Percentiles rank a stretch among this genome's conserved stretches.
Conservation (phyloP, 2,113 vertebrate genomes). For the Empidonax traillii region DNA sequence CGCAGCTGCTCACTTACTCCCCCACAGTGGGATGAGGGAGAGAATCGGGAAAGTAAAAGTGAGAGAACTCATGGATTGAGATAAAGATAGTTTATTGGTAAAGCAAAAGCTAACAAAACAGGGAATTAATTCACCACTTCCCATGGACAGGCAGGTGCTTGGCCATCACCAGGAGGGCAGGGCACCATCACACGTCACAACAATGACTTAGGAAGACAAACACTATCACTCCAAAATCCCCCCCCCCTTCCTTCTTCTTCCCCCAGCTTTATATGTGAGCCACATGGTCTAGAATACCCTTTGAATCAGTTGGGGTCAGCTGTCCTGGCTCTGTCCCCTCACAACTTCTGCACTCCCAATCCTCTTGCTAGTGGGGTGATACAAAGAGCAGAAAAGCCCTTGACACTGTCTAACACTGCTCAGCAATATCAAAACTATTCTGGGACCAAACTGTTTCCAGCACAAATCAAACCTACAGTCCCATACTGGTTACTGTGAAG, state of each 20-base stretch:
- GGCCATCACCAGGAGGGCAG: not conserved
- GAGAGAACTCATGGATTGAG: not conserved
- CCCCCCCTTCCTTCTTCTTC: not conserved
- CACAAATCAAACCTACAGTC: not conserved
- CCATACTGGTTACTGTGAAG: not conserved
- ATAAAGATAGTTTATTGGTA: not conserved
- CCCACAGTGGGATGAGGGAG: not conserved
- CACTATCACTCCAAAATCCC: not conserved
- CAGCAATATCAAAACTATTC: not conserved
- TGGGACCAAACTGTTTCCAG: not conserved
- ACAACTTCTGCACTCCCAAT: not conserved
- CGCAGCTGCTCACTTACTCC: rapidly evolving
- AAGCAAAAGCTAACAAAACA: not conserved
- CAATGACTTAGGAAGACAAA: rapidly evolving
- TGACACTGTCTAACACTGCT: not conserved
- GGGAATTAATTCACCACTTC: not conserved
- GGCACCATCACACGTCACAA: not conserved
- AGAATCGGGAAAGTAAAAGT: not conserved
- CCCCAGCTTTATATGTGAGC: not conserved
- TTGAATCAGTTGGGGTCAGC: not conserved
- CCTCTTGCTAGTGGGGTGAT: rapidly evolving
- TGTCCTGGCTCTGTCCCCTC: not conserved
- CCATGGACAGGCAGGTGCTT: not conserved
- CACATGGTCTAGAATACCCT: not conserved
- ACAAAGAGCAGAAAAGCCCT: not conserved